Evolutionary conservation across 2,797 vertebrate species (phyloP).

Genomic region (Spinibarbus caldwelli): DNA sequence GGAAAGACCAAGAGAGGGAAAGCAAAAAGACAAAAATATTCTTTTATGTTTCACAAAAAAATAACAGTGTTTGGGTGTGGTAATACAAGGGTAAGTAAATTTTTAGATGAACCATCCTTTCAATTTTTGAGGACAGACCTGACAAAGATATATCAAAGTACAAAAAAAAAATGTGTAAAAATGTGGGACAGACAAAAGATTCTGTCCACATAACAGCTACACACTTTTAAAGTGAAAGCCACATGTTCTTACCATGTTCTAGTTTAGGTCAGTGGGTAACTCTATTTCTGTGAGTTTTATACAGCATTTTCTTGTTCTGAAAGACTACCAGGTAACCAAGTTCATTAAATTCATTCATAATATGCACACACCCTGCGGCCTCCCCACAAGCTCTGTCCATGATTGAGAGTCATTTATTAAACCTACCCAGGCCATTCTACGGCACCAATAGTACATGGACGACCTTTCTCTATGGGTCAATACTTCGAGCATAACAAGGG

Average conservation of each 20-base stretch:
- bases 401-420: slow-evolving; percentile 56
- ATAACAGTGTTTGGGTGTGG: no score
- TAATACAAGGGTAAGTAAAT: no score
- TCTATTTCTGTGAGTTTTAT: background rate
- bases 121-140: no score
- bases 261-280: background rate
- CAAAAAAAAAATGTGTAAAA: background rate
- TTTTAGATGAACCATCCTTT: no score
- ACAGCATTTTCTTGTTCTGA: background rate
- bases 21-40: no score
- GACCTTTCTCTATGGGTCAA: slow-evolving; percentile 51
- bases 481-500: slow-evolving; percentile 38
- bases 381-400: slow-evolving; percentile 1
- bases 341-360: background rate
- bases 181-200: no score
- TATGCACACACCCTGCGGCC: background rate
- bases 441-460: slow-evolving; percentile 40
- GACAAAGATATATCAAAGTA: no score
- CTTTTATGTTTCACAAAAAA: no score
- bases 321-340: background rate
- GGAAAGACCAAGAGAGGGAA: no score
- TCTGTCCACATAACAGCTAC: no score
- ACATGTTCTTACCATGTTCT: no score
- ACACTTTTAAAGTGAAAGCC: background rate
- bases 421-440: slow-evolving; percentile 22